Conservation (phyloP, 2,113 vertebrate species). For the Anguilla rostrata region DNA sequence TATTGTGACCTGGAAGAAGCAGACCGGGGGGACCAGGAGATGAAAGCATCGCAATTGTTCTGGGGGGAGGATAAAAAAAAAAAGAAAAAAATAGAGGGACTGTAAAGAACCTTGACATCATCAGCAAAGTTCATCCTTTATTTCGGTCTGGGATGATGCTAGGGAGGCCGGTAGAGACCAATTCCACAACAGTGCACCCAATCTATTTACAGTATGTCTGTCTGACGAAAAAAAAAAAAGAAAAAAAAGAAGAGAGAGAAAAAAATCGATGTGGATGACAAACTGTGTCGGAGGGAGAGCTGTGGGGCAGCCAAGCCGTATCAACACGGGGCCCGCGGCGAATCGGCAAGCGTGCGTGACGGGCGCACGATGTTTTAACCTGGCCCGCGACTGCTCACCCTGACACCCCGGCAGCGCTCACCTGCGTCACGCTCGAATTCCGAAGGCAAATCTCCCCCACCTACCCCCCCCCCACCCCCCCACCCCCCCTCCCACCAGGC, state of each 20-base stretch:
- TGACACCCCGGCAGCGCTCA: no score
- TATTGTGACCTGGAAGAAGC: background rate
- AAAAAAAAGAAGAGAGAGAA: background rate
- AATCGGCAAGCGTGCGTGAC: background rate
- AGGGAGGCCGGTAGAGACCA: background rate
- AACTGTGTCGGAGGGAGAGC: background rate
- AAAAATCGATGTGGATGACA: background rate
- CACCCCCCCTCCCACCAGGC: no score
- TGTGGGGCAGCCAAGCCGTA: background rate
- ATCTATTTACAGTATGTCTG: background rate
- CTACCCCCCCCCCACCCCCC: no score
- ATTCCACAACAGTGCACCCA: constrained; percentile 1
- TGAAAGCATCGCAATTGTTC: background rate
- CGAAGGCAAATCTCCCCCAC: no score
- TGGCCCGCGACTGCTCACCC: no score
- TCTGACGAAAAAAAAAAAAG: no score
- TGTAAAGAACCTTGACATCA: background rate
- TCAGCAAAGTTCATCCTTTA: background rate
- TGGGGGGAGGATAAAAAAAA: background rate
- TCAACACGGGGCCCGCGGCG: background rate
- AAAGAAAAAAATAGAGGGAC: background rate
- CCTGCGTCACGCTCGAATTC: no score
- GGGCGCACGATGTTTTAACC: background rate
- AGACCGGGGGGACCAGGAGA: background rate
- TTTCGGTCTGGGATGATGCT: background rate